Base-by-base conservation (phyloP, 2,113 vertebrate genomes). In the Callaeas wilsoni region DNA sequence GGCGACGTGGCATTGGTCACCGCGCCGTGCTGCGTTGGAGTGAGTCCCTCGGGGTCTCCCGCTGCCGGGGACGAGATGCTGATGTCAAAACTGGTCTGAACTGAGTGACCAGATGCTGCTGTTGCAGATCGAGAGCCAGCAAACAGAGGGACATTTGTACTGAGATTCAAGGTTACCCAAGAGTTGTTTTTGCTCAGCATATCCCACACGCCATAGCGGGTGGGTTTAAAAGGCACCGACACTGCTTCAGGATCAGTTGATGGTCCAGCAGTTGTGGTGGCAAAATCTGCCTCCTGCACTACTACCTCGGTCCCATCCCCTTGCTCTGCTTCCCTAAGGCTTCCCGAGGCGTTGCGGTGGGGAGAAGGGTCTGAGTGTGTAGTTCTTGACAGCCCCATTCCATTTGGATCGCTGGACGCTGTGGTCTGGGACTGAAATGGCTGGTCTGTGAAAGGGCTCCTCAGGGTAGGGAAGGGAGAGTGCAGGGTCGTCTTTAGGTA, bases 201-300 rank as follows among this genome's bases (percentile, higher is more conserved):
- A 76, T 97, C 97, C 92, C 96, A 98, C 16, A 93, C 11, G 17
- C 96, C 89, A 3, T 96, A 94, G 18, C 2, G 96, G 35, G 96
- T 97, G 84, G 30, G 73, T 83, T 95, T 98, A 90, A 97, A 97
- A 96, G 98, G 98, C 97, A 98, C 96, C 93, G 94, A 96, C 87
- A 89, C 94, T 49, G 91, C 93, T 81, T 96, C 95, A 47, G 96
- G 94, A 84, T 96, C 81, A 46, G 93, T n/a, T 67, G 98, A 93
- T 56, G 96, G 93, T 39, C 83, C 90, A 81, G 92, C 96, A 92
- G 96, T 92, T 47, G 83, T 83, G 85, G 94, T 80, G 32, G 89
- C 91, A 50, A 89, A 94, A 83, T 90, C 79, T 82, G 82, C 95
- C 69, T 89, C 96, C 76, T 92, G 74, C 26, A 91, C 57, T 86